Base-by-base conservation (phyloP, 2,113 vertebrate genomes). In the Mohoua ochrocephala region DNA sequence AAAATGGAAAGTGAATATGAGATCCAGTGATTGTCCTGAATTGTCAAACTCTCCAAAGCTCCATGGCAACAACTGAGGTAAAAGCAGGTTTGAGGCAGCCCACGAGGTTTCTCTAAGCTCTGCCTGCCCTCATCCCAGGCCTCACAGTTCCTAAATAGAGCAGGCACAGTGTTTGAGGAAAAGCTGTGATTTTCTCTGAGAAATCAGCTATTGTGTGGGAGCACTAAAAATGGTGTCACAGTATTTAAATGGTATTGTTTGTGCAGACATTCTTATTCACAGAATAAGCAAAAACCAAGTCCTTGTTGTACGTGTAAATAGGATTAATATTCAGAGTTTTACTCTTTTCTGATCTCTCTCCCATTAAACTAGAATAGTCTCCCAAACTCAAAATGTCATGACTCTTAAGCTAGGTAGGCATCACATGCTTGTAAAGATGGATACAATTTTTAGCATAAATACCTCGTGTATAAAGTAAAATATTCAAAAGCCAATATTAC, bases 61-160 rank as follows among this genome's bases (percentile, higher is more conserved):
- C 91, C 83, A 92, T 96, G 83, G 96, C 88, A 97, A 96, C 92
- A 86, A 76, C 37, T 59, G 75, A 91, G 65, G 89, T 79, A 95
- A 85, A 91, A 96, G 84, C 77, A 71, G 50, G 35, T 95, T 82
- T 91, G 57, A 94, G 57, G 37, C 89, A 96, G 91, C 91, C 84
- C 74, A 92, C 56, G 0, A 75, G 57, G 69, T 84, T 97, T 84
- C 56, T 84, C 23, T 37, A 87, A 84, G 77, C 44, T 73, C 53
- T 91, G 89, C 61, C 53, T 95, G 87, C 84, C 84, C 78, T 94
- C 54, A n/a, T 93, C 86, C 53, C 57, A 74, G 71, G 84, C 84
- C 70, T 79, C n/a, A 37, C 68, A 60, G 64, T 82, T 92, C 87
- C 65, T 91, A 87, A 92, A 95, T 79, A 93, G 45, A 94, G 77